Evolutionary conservation across 2,888 invertebrate species (phyloP).

Genomic region (Sphaeridia pumilis): DNA sequence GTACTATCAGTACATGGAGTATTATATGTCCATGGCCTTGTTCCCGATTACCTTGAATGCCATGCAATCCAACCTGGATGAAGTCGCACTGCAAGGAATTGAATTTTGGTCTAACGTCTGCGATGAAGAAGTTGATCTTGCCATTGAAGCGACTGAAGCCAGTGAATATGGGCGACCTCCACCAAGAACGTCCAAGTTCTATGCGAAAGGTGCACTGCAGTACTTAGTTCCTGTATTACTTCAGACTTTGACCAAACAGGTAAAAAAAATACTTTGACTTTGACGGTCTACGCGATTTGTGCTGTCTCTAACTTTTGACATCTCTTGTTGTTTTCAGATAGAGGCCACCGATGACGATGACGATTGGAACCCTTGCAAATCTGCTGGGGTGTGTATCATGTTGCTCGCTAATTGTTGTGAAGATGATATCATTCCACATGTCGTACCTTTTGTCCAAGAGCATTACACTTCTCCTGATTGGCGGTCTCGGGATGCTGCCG

Average conservation of each 20-base stretch:
- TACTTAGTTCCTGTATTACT: slow-evolving; percentile 88
- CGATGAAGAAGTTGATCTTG: slow-evolving; percentile 95
- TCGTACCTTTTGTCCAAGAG: slow-evolving; percentile 88
- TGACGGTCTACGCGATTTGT: too few relatives aligned
- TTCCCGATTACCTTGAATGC: slow-evolving; percentile 92
- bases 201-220: slow-evolving; percentile 95
- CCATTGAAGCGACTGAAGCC: slow-evolving; percentile 89
- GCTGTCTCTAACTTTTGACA: too few relatives aligned
- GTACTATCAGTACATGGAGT: slow-evolving; percentile 98
- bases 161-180: slow-evolving; percentile 90
- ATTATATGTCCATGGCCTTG: slow-evolving; percentile 94
- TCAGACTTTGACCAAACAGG: slow-evolving; percentile 85
- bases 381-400: slow-evolving; percentile 98
- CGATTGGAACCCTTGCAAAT: slow-evolving; percentile 99
- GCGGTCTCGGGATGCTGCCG: slow-evolving; percentile 86
- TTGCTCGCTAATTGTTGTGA: slow-evolving; percentile 93
- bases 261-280: too few relatives aligned
- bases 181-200: slow-evolving; percentile 79
- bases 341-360: slow-evolving; percentile 96
- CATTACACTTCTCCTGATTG: slow-evolving; percentile 89
- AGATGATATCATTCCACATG: slow-evolving; percentile 89
- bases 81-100: slow-evolving; percentile 93
- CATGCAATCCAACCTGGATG: slow-evolving; percentile 94
- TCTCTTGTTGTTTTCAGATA: slow-evolving; percentile 35
- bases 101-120: slow-evolving; percentile 99